Base-by-base conservation (phyloP, 2,113 vertebrate species). In the Microcebus jonahi region DNA sequence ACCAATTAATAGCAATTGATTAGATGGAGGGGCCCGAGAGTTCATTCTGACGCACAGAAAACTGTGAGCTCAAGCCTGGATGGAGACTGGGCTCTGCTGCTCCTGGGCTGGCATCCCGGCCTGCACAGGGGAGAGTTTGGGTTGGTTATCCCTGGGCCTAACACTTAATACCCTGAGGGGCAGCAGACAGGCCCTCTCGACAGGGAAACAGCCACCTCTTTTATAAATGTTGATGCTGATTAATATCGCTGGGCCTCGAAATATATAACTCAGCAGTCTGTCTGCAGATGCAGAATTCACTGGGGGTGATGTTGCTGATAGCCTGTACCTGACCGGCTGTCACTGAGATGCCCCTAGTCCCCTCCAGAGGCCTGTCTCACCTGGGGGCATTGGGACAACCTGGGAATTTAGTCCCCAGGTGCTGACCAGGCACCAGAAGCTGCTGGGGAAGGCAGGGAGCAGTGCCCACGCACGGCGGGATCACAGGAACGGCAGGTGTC, bases 391-490 rank as follows among this genome's bases (percentile, higher is more conserved):
- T 2, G 0, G 25, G 31, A 77, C 4, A 55, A 63, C 11, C 29
- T 57, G 55, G 27, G 20, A 39, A 34, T 31, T 70, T 48, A 31
- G 67, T 23, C 61, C 77, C 88, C 48, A 57, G 36, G 63, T 39
- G 14, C 42, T 36, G 21, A 48, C 31, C 1, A 8, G 36, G 17
- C 8, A 2, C 34, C 36, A 8, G 67, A n/a, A 84, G 79, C 77
- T 14, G 12, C 80, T 4, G 63, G 12, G 31, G 34, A 76, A 90
- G 80, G 15, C 13, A 10, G 34, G 23, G 31, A 34, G 5, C 7
- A 0, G 6, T 0, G 0, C 1, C 23, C 45, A 12, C 25, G 0
- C 6, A 1, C 1, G 0, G 18, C 1, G 5, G 21, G 57, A 0
- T 21, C n/a, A 14, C 34, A 6, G 2, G 8, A 21, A 2, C 25